Evolutionary conservation across 2,113 vertebrate genomes (phyloP).

Genomic region (Numenius arquata): DNA sequence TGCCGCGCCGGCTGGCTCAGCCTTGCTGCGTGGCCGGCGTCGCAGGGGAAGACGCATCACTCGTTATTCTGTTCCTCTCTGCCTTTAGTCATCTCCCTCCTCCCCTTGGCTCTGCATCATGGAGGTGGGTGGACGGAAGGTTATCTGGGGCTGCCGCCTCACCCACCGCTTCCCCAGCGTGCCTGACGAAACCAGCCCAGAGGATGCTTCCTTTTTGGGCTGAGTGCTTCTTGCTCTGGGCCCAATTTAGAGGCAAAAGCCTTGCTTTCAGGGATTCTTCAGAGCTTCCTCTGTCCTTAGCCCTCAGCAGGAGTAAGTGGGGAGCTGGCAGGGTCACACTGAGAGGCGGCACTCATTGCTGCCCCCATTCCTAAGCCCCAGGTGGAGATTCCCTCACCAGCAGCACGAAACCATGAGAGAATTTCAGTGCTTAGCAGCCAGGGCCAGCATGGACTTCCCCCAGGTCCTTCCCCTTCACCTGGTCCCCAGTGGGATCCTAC

Average conservation of each 20-base stretch:
- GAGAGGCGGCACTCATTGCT: background rate
- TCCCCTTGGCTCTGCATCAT: constrained; percentile 54
- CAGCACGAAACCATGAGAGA: background rate
- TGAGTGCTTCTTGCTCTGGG: background rate
- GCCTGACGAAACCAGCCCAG: constrained; percentile 33
- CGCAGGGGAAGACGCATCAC: background rate
- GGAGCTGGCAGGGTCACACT: background rate
- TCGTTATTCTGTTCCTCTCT: constrained; percentile 37
- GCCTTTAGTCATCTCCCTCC: constrained; percentile 64
- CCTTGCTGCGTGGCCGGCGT: background rate
- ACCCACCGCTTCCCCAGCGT: constrained; percentile 16
- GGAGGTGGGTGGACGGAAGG: constrained; percentile 57
- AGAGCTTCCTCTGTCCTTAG: background rate
- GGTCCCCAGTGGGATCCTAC: background rate
- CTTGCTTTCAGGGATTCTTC: background rate
- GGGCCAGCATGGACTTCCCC: background rate
- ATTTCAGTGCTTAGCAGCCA: background rate
- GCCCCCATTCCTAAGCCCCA: background rate
- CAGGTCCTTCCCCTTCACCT: background rate
- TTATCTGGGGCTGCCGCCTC: constrained; percentile 62
- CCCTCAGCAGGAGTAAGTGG: background rate
- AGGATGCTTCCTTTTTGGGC: constrained; percentile 26
- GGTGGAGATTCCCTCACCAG: background rate
- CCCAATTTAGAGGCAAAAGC: background rate
- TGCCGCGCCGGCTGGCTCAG: background rate